Evolutionary conservation across 1,140 invertebrate species (phyloP), one percentile per base, ranked within the genome.

Genomic region (Procambarus virginalis): DNA sequence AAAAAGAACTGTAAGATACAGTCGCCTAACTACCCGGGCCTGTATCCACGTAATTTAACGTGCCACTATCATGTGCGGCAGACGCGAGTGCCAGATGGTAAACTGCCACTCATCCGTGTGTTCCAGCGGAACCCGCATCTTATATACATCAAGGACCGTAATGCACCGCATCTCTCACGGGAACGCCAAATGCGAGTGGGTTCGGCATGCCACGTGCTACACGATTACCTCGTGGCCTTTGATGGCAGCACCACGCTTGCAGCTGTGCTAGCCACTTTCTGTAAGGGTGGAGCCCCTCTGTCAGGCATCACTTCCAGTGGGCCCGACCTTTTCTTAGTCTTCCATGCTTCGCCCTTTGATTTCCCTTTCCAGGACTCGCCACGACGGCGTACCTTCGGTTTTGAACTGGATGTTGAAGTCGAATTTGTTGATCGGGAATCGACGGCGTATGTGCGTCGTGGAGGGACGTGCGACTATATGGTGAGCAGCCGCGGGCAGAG

Each of bases 161-260:
- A 92, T 49, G 91, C 91, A 20, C 89, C 92, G 12, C 89, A 91
- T 84, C 83, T 92, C 48, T 84, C 84, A 3, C 48, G 87, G 45
- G 92, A 92, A 17, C 83, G 86, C 2, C 83, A 81, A 22, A 84
- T 92, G 82, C 92, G 93, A 92, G 96, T 96, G 86, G 98, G 97
- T 96, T 95, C 96, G 92, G 96, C 97, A 89, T 98, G 97, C 93
- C 97, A 97, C 93, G 96, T 97, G 93, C 96, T 98, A 92, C 95
- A 97, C 93, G 97, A 98, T 94, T 97, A 97, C 94, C 96, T 98
- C 87, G 97, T 97, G 6, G 96, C 98, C 58, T 98, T 98, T 94
- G 97, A 98, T 93, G 97, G 97, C 75, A 97, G 97, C 92, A 98
- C 96, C 84, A 97, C 97, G 9, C 95, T 97, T 92, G 97, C 98